Evolutionary conservation across 2,113 vertebrate species (phyloP).

Genomic region (Ceratotherium simum): DNA sequence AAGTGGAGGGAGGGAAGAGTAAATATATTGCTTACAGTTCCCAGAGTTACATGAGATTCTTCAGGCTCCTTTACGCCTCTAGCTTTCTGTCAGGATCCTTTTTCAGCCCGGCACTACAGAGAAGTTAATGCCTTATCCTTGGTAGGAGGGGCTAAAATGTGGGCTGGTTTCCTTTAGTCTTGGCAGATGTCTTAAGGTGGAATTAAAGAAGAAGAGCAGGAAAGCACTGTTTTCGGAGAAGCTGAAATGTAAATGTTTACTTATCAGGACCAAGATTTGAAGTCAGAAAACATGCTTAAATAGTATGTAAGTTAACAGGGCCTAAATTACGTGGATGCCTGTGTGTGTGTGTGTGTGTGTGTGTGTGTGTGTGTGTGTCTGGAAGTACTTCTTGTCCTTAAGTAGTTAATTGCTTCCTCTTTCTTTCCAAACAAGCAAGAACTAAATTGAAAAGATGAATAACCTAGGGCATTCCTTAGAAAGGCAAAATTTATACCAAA

Average conservation of each 20-base stretch:
- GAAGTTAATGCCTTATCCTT: neutral
- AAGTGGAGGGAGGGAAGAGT: neutral
- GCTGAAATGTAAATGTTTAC: neutral
- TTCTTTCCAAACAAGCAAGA: neutral
- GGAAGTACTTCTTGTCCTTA: neutral
- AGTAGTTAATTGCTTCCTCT: slow-evolving; percentile 52
- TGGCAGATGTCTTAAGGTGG: slow-evolving; percentile 78
- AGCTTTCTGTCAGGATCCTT: slow-evolving; percentile 48
- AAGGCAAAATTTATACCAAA: neutral
- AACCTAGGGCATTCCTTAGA: neutral
- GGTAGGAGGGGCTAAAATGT: slow-evolving; percentile 69
- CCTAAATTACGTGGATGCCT: neutral
- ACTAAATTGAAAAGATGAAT: slow-evolving; percentile 15
- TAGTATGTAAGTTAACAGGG: neutral
- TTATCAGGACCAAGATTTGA: neutral
- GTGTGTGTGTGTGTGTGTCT: neutral
- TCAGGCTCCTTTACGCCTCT: slow-evolving; percentile 36
- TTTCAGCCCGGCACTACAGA: neutral
- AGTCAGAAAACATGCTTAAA: neutral
- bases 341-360: neutral
- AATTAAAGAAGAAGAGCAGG: neutral
- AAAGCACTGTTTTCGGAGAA: neutral
- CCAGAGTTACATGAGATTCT: slow-evolving; percentile 57
- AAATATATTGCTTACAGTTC: slow-evolving; percentile 76
- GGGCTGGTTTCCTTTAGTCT: slow-evolving; percentile 47